Evolutionary conservation across 1,140 invertebrate species (phyloP).

Genomic region (Drosophila suzukii): DNA sequence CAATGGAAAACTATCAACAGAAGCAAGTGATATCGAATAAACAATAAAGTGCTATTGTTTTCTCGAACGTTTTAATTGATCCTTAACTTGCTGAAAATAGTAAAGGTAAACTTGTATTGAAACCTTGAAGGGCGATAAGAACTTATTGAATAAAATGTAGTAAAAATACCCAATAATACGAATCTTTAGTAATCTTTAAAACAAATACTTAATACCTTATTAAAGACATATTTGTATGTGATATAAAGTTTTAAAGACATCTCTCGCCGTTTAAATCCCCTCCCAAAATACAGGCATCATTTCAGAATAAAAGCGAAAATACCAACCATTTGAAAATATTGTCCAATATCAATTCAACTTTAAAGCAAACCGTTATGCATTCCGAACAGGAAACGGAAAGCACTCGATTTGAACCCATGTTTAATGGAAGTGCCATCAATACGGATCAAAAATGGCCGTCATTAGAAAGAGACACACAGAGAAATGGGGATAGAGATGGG

Average conservation of each 20-base stretch:
- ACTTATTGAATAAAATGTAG: not conserved
- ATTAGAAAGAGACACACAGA: conserved; percentile 14
- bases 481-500: not conserved
- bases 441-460: conserved; percentile 10
- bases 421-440: conserved; percentile 46
- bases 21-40: conserved; percentile 23
- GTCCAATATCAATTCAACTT: not conserved
- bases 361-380: conserved; percentile 1
- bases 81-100: conserved; percentile 27
- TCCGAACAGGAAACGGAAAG: conserved; percentile 25
- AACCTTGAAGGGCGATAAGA: not conserved
- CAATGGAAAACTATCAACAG: conserved; percentile 42
- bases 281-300: not conserved
- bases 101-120: conserved; percentile 2
- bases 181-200: not conserved
- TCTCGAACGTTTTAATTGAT: conserved; percentile 30
- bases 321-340: not conserved
- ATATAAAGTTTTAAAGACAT: too few species aligned
- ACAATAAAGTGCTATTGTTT: conserved; percentile 36
- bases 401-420: conserved; percentile 33
- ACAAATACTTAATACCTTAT: too few species aligned
- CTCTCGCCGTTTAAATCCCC: not conserved
- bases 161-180: not conserved
- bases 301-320: not conserved
- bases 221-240: too few species aligned